Evolutionary conservation across 2,797 vertebrate species (phyloP).

Genomic region (Helostoma temminkii): DNA sequence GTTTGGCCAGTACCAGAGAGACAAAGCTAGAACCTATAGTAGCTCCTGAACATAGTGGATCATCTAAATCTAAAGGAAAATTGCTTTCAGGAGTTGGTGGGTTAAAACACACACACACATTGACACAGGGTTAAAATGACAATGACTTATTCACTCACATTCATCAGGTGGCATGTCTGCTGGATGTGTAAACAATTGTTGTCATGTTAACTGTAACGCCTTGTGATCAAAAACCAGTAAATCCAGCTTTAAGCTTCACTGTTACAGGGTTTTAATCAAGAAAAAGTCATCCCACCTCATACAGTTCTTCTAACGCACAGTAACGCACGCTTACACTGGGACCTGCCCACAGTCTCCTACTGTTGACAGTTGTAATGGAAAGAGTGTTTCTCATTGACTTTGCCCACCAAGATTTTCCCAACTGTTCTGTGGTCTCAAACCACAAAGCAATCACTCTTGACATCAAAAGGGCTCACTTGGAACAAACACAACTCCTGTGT

Average conservation of each 20-base stretch:
- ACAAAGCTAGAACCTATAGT: background rate
- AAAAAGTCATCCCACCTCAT: background rate
- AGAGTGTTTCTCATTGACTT: conserved; percentile 5
- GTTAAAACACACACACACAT: too few species aligned
- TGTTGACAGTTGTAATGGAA: conserved; percentile 6
- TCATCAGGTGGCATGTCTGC: background rate
- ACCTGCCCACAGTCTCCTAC: background rate
- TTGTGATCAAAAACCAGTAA: background rate
- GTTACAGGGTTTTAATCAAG: background rate
- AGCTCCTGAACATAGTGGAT: background rate
- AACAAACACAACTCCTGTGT: conserved; percentile 20
- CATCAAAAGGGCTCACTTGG: conserved; percentile 16
- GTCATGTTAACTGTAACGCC: background rate
- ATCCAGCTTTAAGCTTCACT: background rate
- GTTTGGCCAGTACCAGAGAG: background rate
- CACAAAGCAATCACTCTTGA: conserved; percentile 14
- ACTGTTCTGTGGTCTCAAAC: background rate
- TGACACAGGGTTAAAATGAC: background rate
- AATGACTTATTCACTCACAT: background rate
- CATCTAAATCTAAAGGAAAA: background rate
- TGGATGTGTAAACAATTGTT: background rate
- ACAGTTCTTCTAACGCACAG: background rate
- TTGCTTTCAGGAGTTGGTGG: too few species aligned
- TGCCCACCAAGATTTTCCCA: conserved; percentile 6
- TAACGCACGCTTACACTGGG: background rate